A percentile compares a stretch with the other conserved stretches of the same genome.
These are phyloP conservation scores for Sweltsa coloradensis DNA, from an alignment of 1,140 invertebrate genomes.

Conservation along the genomic window DNA sequence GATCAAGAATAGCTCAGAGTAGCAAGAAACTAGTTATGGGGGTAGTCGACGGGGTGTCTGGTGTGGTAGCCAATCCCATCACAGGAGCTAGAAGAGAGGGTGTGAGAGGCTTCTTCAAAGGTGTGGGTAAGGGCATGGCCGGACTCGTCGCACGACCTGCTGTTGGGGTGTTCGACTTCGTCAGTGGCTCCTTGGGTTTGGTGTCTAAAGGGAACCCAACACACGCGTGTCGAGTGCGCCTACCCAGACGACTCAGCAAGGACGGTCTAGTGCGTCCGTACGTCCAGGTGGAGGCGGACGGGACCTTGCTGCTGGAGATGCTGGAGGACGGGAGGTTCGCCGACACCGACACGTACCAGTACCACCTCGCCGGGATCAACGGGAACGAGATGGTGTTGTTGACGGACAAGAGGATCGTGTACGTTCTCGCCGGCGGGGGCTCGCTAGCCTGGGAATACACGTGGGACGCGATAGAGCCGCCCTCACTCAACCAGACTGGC, in stretches of 20 bases:
- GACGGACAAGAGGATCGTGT: constrained; percentile 76
- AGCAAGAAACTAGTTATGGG: constrained; percentile 94
- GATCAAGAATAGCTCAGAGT: constrained; percentile 84
- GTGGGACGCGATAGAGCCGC: constrained; percentile 42
- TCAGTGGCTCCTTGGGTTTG: constrained; percentile 89
- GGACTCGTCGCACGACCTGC: constrained; percentile 90
- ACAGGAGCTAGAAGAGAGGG: constrained; percentile 91
- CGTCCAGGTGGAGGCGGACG: constrained; percentile 69
- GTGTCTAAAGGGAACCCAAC: too few species aligned
- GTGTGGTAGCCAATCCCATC: constrained; percentile 90
- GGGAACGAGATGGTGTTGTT: constrained; percentile 69
- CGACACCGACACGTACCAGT: constrained; percentile 73
- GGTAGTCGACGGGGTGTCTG: constrained; percentile 86
- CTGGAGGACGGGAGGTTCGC: constrained; percentile 81
- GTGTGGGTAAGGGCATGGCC: constrained; percentile 88
- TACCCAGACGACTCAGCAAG: constrained; percentile 65
- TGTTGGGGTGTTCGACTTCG: constrained; percentile 94
- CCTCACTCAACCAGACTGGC: too few species aligned
- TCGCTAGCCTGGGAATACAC: constrained; percentile 48
- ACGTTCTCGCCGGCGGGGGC: too few species aligned
- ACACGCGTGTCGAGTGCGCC: constrained; percentile 61
- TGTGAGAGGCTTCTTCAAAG: constrained; percentile 93
- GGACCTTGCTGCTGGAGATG: constrained; percentile 70
- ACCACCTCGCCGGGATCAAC: constrained; percentile 56
- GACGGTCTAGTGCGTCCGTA: constrained; percentile 82